A percentile compares a stretch with the other conserved stretches of the same genome.
These are phyloP conservation scores for Pyxicephalus adspersus DNA, from an alignment of 2,113 vertebrate genomes.

Conservation along the genomic window DNA sequence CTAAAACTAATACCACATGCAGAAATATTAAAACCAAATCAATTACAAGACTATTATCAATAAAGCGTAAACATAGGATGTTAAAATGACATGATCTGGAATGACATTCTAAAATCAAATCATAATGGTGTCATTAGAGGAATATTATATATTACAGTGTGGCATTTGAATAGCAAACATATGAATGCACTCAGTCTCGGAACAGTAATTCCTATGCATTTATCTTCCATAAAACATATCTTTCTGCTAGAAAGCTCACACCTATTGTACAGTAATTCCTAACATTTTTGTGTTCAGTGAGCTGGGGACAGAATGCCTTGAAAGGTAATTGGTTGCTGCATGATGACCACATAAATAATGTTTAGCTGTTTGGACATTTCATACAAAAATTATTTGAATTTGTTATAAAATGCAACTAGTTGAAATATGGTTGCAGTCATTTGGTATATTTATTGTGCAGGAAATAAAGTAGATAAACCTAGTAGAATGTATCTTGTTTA, in stretches of 20 bases:
- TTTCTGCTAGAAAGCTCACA: constrained; percentile 11
- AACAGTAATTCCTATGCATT: neutral
- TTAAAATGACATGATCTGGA: neutral
- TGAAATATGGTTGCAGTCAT: constrained; percentile 21
- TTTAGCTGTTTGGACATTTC: constrained; percentile 41
- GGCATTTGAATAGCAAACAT: neutral
- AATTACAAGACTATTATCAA: too few relatives aligned
- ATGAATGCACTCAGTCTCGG: neutral
- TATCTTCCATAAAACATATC: neutral
- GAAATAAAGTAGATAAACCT: constrained; percentile 31
- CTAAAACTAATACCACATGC: too few relatives aligned
- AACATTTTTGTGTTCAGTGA: constrained; percentile 35
- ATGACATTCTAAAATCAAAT: neutral
- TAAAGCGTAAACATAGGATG: neutral
- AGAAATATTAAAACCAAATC: too few relatives aligned
- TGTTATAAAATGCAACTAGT: constrained; percentile 20
- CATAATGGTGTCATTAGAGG: neutral
- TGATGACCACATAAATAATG: constrained; percentile 39
- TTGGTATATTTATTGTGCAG: constrained; percentile 25
- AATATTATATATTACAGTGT: neutral
- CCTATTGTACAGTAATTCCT: neutral
- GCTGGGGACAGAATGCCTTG: constrained; percentile 17
- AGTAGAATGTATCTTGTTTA: constrained; percentile 13
- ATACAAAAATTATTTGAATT: constrained; percentile 41
- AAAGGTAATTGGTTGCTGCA: constrained; percentile 37